Percentiles rank a stretch among this genome's conserved stretches.
These are phyloP conservation scores for Micromys minutus DNA, from an alignment of 2,113 vertebrate genomes.

Conservation along the genomic window DNA sequence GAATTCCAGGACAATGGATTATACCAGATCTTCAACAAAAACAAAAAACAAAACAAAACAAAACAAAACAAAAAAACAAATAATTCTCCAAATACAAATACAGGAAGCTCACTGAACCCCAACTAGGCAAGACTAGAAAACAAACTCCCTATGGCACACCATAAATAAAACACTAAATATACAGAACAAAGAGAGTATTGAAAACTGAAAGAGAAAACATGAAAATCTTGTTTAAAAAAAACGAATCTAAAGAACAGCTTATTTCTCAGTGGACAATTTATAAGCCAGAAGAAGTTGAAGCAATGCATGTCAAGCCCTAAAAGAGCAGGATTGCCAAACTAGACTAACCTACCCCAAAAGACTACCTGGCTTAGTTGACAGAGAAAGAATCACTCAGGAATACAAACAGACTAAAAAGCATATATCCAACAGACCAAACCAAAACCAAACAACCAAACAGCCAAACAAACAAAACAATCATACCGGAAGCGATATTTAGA, in stretches of 20 bases:
- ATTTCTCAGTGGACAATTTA: not conserved
- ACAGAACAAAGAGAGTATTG: not conserved
- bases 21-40: not conserved
- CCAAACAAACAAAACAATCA: not conserved
- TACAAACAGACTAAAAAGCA: not conserved
- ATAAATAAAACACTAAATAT: not conserved
- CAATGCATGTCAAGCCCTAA: not conserved
- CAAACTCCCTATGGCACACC: not conserved
- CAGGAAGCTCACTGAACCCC: not conserved
- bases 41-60: not conserved
- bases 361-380: not conserved
- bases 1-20: not conserved
- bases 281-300: not conserved
- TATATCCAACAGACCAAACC: not conserved
- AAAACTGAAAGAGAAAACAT: not conserved
- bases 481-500: not conserved
- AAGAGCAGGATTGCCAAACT: not conserved
- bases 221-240: not conserved
- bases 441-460: not conserved
- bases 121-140: not conserved
- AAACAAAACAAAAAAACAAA: no score
- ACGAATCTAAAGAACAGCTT: not conserved
- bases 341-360: not conserved
- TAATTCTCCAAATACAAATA: not conserved
- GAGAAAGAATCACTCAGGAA: not conserved